These are phyloP conservation scores for Ridgeia piscesae DNA, from an alignment of 1,140 invertebrate species.

Conservation along the genomic window DNA sequence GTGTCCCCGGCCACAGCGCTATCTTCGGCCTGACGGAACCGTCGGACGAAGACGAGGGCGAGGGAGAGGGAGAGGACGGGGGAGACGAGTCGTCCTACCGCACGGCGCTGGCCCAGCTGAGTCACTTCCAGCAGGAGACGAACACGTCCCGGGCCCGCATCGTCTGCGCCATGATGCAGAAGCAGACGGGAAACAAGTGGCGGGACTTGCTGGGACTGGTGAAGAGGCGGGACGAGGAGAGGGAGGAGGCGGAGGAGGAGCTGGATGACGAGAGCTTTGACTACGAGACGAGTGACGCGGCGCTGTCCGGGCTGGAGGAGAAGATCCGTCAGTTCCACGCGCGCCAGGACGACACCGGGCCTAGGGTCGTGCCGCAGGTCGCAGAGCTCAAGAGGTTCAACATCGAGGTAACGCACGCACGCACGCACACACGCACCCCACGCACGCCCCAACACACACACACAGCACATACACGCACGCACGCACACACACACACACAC, in stretches of 20 bases:
- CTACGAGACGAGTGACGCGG: conserved; percentile 8
- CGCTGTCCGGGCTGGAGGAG: conserved; percentile 7
- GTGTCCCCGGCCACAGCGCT: not conserved
- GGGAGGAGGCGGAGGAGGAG: not conserved
- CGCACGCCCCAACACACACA: not conserved
- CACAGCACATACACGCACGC: not conserved
- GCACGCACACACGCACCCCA: not conserved
- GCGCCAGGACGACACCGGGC: not conserved
- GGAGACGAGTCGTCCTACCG: not conserved
- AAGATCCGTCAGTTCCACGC: conserved; percentile 13
- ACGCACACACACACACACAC: not conserved
- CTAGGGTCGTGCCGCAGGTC: not conserved
- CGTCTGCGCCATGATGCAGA: conserved; percentile 17
- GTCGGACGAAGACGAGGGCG: not conserved
- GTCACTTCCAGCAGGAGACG: not conserved
- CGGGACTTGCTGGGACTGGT: not conserved
- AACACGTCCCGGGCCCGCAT: not conserved
- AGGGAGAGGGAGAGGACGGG: not conserved
- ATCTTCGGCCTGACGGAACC: not conserved
- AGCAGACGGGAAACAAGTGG: not conserved
- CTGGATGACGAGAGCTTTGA: conserved; percentile 11
- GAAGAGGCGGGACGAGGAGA: not conserved
- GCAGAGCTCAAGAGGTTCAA: conserved; percentile 8
- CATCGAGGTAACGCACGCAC: conserved; percentile 1
- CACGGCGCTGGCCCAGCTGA: not conserved